Evolutionary conservation across 2,113 vertebrate genomes (phyloP), one percentile per base, ranked within the genome.

Genomic region (Romanogobio albipinnatus): DNA sequence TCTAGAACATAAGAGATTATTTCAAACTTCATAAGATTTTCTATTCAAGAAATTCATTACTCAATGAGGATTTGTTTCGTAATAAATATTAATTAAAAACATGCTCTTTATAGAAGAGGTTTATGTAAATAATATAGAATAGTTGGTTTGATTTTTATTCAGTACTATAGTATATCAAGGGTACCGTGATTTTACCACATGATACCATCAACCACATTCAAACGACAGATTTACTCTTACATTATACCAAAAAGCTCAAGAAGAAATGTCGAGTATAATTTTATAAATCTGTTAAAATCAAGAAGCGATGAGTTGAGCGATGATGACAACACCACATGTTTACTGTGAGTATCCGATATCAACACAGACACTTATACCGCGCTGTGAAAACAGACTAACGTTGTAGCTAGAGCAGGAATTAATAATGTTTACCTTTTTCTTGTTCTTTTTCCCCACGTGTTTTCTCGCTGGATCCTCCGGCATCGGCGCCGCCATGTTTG

Each of bases 371-470:
- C 29, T 9, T 4, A 76, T 2, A 6, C 3, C 43, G 1, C 9
- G 5, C 1, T 14, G 9, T 29, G 53, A 33, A 36, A 22, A 36
- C 17, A 14, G 51, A 9, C 1, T 10, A 1, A 22, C 1, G 56
- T 29, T 39, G 17, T 3, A 39, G 15, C 1, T 17, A 11, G 7
- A 14, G 36, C 19, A 19, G 14, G 9, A 0, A n/a, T 9, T 76
- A 3, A 19, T n/a, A 2, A 43, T 73, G 36, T 3, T 33, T 19
- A 39, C 24, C 74, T 36, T 24, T 91, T 94, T 93, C 90, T 91
- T 91, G 51, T 91, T 91, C 84, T 91, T 92, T 90, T 92, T 91
- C 39, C 43, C 94, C 95, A 94, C 95, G 94, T 95, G 95, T 87
- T 89, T 14, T 2, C 4, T 5, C 0, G 2, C 10, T 77, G 26